Base-by-base conservation (phyloP, 1,140 invertebrate species). In the Heliconius melpomene region DNA sequence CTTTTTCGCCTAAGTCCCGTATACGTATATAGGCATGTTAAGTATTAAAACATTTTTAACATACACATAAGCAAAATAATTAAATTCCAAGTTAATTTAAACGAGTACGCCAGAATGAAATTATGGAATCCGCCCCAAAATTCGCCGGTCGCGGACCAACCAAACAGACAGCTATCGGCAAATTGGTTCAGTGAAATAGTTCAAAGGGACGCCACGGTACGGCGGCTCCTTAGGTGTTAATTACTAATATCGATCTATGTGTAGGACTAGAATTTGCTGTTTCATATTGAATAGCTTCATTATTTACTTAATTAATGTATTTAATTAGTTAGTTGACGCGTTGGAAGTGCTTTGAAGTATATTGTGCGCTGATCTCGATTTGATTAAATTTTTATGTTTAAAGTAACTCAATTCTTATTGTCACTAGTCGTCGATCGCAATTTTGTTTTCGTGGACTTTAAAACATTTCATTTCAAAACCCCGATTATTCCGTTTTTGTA, bases 191-290 rank as follows among this genome's bases (percentile, higher is more conserved):
- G 7, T 66, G 23, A 40, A 79, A 79, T 72, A 72, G 79, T 79
- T 72, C 74, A 79, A 79, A 79, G 74, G 79, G 79, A 75, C 60
- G 57, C 38, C 79, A 72, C 74, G 79, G 26, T 16, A 23, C 72
- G 26, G 13, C 36, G 57, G 40, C 26, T 50, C 50, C 72, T 79
- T 72, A 57, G 46, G 74, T 76, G 79, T 79, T 79, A 75, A 79
- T 75, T 79, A 79, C n/a, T 16, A 66, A 26, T 66, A 66, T 66
- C 26, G 60, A 66, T 66, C 60, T 66, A 13, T 66, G 26, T 26
- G 11, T 26, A 66, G 23, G 26, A 66, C 60, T 11, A 66, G n/a
- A 66, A 13, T 66, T 29, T 26, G 23, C 60, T 66, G 23, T 66
- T 66, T 66, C 1, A 11, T 66, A n/a, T n/a, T 66, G 13, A 29